Percentiles rank a stretch among this genome's conserved stretches.
Evolutionary conservation across 1,140 invertebrate genomes (phyloP).

Genomic region (Pseudomyrmex cubaensis): DNA sequence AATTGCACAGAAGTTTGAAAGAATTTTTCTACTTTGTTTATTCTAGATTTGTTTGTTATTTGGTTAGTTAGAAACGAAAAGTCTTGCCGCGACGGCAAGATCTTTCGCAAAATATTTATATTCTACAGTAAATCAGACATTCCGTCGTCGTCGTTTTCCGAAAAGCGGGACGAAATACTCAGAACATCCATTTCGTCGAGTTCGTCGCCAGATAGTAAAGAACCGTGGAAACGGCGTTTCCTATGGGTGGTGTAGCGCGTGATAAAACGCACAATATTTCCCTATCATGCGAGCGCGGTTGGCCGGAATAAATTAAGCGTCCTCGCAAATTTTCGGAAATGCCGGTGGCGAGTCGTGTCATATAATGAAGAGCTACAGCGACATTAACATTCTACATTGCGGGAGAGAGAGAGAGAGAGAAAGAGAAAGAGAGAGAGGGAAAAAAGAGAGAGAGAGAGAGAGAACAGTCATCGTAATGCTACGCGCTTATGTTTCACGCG

Average conservation of each 20-base stretch:
- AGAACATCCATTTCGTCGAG: slow-evolving; percentile 10
- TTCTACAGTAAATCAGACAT: slow-evolving; percentile 11
- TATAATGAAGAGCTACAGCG: slow-evolving; percentile 58
- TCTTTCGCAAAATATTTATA: neutral
- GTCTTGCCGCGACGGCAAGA: neutral
- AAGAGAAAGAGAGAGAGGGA: neutral
- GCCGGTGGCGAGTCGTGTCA: neutral
- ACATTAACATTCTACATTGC: slow-evolving; percentile 57
- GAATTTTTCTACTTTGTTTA: too few relatives aligned
- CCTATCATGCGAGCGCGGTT: slow-evolving; percentile 38
- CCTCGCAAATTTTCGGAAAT: slow-evolving; percentile 56
- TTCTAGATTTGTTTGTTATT: too few relatives aligned
- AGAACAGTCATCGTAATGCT: slow-evolving; percentile 1
- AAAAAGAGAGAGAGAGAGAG: neutral
- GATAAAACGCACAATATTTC: slow-evolving; percentile 59
- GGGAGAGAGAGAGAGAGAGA: neutral
- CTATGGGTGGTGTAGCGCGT: neutral
- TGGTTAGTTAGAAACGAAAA: too few relatives aligned
- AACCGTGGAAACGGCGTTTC: slow-evolving; percentile 21
- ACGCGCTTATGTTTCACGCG: slow-evolving; percentile 6
- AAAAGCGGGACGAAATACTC: slow-evolving; percentile 20
- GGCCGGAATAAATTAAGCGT: slow-evolving; percentile 52
- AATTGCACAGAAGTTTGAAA: too few relatives aligned
- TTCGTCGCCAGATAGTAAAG: slow-evolving; percentile 21
- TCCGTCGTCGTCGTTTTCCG: neutral